Evolutionary conservation across 2,113 vertebrate genomes (phyloP), one percentile per base, ranked within the genome.

Genomic region (Pyxicephalus adspersus): DNA sequence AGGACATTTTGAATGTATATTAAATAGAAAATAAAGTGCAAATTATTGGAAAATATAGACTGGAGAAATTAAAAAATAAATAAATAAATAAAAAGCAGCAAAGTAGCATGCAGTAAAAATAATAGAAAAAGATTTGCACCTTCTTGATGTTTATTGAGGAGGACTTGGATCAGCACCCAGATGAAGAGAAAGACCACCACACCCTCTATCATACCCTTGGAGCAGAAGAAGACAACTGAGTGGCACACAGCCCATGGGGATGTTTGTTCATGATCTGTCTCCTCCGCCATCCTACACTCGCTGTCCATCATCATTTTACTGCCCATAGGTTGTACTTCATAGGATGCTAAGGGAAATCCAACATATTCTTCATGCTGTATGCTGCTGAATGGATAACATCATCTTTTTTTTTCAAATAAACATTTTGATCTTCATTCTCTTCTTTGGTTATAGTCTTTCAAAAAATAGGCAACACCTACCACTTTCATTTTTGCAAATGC

Each of bases 171-270:
- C 67, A 80, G 58, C 25, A 80, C 38, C 78, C 78, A 80, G 84
- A 92, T 84, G 86, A 94, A 94, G 78, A 94, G 91, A 6, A 93
- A 67, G 54, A 93, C 88, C 81, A 93, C 90, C 84, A 94, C 91
- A n/a, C 87, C 91, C 82, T 94, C 91, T 0, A 93, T 93, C 90
- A 94, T 88, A 0, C 91, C 91, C 84, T 92, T 93, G 84, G 89
- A 93, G 84, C 86, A 89, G 85, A 93, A 94, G 45, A 92, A 85
- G 57, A 91, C 38, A 81, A 94, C 90, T 5, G 92, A 93, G 84
- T 90, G 90, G 86, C 91, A 92, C 76, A 93, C 86, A 29, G 90
- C 86, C 87, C 90, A 89, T 31, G 67, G 67, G 50, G 78, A 72
- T 18, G 45, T 80, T 50, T 64, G 67, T 45, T 81, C 68, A 25